A percentile compares a stretch with the other conserved stretches of the same genome.
These are phyloP conservation scores for Liasis olivaceus DNA, from an alignment of 2,797 vertebrate genomes.

Conservation along the genomic window DNA sequence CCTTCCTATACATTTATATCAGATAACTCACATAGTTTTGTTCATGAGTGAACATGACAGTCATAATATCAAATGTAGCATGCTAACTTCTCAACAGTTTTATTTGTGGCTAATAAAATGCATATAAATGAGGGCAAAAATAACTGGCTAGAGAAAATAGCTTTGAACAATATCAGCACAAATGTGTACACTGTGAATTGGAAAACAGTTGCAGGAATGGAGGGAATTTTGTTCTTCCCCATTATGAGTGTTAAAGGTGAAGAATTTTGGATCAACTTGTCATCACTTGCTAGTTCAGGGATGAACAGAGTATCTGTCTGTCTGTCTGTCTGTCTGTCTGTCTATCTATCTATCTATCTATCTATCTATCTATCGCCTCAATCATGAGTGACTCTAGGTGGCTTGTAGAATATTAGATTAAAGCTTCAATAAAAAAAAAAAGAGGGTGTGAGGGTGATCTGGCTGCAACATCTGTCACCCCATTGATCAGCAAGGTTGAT, in stretches of 20 bases:
- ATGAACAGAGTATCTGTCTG: conserved; percentile 62
- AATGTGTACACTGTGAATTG: background rate
- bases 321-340: conserved; percentile 35
- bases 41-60: background rate
- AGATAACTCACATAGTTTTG: background rate
- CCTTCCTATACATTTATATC: background rate
- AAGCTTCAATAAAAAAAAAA: no score
- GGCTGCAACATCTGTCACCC: no score
- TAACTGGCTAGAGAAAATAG: background rate
- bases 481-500: no score
- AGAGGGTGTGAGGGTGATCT: no score
- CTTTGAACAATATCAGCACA: background rate
- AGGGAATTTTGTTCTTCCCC: background rate
- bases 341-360: conserved; percentile 36
- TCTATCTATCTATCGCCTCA: no score
- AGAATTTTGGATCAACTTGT: background rate
- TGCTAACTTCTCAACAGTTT: background rate
- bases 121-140: background rate
- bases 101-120: background rate
- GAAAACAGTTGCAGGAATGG: background rate
- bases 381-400: no score
- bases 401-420: no score
- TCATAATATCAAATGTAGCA: background rate
- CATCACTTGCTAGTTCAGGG: conserved; percentile 9
- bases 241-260: no score